Evolutionary conservation across 2,797 vertebrate species (phyloP).

Genomic region (Novumbra hubbsi): DNA sequence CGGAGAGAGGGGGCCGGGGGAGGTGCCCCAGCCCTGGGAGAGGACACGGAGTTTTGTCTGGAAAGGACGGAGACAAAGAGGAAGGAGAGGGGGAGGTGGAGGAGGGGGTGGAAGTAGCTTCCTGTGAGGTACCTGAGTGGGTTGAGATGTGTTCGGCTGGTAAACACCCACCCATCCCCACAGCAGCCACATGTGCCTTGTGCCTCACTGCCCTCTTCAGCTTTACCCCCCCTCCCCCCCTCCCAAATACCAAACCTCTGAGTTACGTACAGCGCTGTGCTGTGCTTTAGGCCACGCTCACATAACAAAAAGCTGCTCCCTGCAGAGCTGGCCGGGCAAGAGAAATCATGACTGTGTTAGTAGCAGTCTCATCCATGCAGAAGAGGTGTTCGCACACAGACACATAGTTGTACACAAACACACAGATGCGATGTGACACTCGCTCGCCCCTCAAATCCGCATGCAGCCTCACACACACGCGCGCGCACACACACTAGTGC

Average conservation of each 20-base stretch:
- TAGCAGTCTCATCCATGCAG: conserved; percentile 16
- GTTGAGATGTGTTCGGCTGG: background rate
- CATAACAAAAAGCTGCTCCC: background rate
- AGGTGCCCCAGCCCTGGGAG: conserved; percentile 17
- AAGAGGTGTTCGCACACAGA: conserved; percentile 13
- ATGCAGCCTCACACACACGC: conserved; percentile 16
- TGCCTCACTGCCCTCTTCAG: conserved; percentile 1
- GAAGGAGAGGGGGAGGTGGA: conserved; percentile 36
- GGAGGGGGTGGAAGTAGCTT: conserved; percentile 39
- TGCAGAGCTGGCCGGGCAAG: conserved; percentile 20
- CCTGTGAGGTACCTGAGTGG: conserved; percentile 5
- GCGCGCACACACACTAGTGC: conserved; percentile 26
- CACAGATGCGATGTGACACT: conserved; percentile 16
- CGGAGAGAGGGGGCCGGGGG: conserved; percentile 44
- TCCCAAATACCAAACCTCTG: conserved; percentile 17
- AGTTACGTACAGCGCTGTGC: background rate
- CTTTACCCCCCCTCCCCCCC: background rate
- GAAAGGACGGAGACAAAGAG: conserved; percentile 12
- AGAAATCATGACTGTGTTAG: conserved; percentile 40
- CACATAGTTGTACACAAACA: conserved; percentile 18
- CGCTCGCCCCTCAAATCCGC: conserved; percentile 7
- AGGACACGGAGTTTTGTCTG: conserved; percentile 18
- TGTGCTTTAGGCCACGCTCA: conserved; percentile 17
- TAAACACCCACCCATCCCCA: background rate
- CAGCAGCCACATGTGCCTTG: background rate